Percentiles rank a stretch among this genome's conserved stretches.
Conservation (phyloP, 2,888 invertebrate species). For the Eutolmus rufibarbis region DNA sequence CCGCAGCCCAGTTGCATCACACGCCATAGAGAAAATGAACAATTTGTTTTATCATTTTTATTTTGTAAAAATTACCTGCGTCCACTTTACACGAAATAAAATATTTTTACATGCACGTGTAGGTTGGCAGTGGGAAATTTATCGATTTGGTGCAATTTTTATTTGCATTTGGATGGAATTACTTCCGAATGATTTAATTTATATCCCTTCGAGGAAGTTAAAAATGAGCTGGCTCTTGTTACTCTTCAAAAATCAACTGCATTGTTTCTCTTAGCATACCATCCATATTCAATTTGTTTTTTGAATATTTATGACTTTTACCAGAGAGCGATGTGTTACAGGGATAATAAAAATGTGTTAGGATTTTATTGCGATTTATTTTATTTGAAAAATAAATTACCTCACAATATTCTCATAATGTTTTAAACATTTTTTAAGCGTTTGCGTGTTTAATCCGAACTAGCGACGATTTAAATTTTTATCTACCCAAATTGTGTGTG, state of each 20-base stretch:
- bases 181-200: neutral
- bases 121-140: neutral
- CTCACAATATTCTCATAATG: neutral
- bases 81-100: neutral
- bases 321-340: neutral
- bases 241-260: neutral
- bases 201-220: neutral
- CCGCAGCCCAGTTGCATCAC: neutral
- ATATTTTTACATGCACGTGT: neutral
- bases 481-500: neutral
- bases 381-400: neutral
- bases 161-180: neutral
- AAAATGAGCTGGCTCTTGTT: neutral
- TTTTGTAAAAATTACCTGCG: neutral
- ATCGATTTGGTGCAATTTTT: neutral
- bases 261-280: neutral
- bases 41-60: neutral
- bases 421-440: neutral
- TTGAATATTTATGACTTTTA: neutral
- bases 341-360: neutral
- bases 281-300: neutral
- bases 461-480: neutral
- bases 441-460: neutral
- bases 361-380: neutral
- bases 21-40: neutral